Evolutionary conservation across 1,140 invertebrate species (phyloP), one percentile per base, ranked within the genome.

Genomic region (Papilio machaon): DNA sequence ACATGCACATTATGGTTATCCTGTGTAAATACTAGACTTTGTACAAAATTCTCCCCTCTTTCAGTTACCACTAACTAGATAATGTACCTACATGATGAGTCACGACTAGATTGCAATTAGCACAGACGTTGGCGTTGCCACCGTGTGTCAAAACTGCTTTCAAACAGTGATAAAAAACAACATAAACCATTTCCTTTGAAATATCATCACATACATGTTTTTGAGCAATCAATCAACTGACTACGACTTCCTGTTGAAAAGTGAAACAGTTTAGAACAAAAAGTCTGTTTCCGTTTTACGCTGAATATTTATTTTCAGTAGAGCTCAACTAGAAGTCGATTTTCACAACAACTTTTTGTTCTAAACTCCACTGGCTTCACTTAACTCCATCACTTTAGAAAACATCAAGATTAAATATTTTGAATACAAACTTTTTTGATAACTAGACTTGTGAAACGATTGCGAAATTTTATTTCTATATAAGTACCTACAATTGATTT

Each of bases 221-320:
- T 23, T 17, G 30, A 70, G 6, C 64, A 38, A 23, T 70, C 64
- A 70, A 70, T 70, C 64, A 70, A 70, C 10, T 70, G 64, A 70
- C 64, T 70, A 11, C 64, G 11, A 17, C 64, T 35, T 70, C 64
- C 64, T 70, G 60, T 64, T 23, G 13, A 10, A 30, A 70, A 11
- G 13, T 30, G 35, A 70, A 70, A 70, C 64, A 7, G 30, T 15
- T 38, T 70, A 13, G 64, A 70, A 38, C 64, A 70, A 70, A 70
- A 70, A 70, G 64, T 70, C 0, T 38, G 64, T 70, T 70, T 70
- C 64, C 64, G 64, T 70, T 70, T 35, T 17, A 38, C 64, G 30
- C 64, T 35, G 64, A 70, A 70, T 35, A 38, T 70, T 35, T 70
- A 38, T 70, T 70, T 70, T 17, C 13, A 70, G 23, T 4, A 70